phyloP scores from a whole-genome alignment of 2,888 invertebrate species.

The Scaptomyza reducta region DNA sequence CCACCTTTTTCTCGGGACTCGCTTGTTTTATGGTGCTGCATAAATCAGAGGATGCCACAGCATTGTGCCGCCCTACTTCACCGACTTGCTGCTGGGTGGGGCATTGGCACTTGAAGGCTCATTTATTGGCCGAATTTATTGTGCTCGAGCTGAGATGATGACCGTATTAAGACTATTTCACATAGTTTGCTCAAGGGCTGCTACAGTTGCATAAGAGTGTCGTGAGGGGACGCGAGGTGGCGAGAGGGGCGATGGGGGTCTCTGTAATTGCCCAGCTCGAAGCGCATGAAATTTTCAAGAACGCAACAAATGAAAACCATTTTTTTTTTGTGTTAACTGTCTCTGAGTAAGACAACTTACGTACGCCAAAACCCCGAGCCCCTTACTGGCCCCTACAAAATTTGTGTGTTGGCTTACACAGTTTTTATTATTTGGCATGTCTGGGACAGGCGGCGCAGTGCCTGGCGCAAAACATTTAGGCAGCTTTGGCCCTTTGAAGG shows the following conservation, averaged over 20 bases:
- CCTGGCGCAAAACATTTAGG: slow-evolving; percentile 58
- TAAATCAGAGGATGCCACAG: slow-evolving; percentile 58
- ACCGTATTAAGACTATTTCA: slow-evolving; percentile 54
- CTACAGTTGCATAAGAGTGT: neutral
- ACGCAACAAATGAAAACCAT: slow-evolving; percentile 71
- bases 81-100: neutral
- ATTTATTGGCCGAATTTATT: slow-evolving; percentile 60
- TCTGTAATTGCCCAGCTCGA: slow-evolving; percentile 66
- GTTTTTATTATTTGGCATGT: slow-evolving; percentile 53
- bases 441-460: slow-evolving; percentile 31
- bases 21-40: slow-evolving; percentile 59
- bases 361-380: neutral
- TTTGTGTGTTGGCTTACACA: slow-evolving; percentile 47
- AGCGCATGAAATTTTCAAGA: slow-evolving; percentile 72
- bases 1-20: slow-evolving; percentile 6
- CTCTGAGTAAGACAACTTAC: slow-evolving; percentile 13
- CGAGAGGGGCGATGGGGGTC: slow-evolving; percentile 11
- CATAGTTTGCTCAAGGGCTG: slow-evolving; percentile 36
- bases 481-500: slow-evolving; percentile 75
- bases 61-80: slow-evolving; percentile 1
- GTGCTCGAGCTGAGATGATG: slow-evolving; percentile 44
- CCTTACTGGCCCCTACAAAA: slow-evolving; percentile 4
- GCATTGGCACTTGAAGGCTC: slow-evolving; percentile 32
- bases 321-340: slow-evolving; percentile 16
- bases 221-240: neutral